Conservation (phyloP, 2,888 invertebrate genomes). For the Agriopis marginaria region DNA sequence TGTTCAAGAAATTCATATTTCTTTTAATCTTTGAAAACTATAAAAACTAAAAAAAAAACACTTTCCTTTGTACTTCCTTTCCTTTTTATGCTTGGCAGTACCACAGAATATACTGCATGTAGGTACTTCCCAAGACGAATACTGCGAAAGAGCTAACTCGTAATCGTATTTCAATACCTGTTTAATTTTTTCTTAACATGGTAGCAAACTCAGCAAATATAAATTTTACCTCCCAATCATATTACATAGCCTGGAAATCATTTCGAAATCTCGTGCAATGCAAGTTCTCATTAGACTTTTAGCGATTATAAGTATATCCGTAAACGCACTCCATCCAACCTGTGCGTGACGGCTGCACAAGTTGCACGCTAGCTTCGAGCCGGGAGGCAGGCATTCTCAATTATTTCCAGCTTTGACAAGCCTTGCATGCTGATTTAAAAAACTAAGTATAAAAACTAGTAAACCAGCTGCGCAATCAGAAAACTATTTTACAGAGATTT, state of each 20-base stretch:
- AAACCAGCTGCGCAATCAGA: slow-evolving; percentile 10
- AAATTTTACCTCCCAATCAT: neutral
- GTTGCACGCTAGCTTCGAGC: slow-evolving; percentile 22
- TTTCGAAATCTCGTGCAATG: slow-evolving; percentile 10
- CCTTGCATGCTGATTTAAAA: slow-evolving; percentile 68
- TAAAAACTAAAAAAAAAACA: no score
- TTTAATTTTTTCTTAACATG: no score
- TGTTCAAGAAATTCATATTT: no score
- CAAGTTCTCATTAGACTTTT: slow-evolving; percentile 21
- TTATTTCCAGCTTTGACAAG: slow-evolving; percentile 68
- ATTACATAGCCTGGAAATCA: neutral
- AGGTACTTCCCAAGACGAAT: no score
- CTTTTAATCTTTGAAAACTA: no score
- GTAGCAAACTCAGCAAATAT: no score
- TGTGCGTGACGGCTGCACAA: slow-evolving; percentile 24
- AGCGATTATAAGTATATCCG: slow-evolving; percentile 1
- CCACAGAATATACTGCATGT: no score
- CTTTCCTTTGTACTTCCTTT: no score
- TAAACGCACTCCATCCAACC: slow-evolving; percentile 25
- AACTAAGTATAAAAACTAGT: slow-evolving; percentile 31
- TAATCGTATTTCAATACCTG: no score
- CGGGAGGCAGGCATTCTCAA: slow-evolving; percentile 48
- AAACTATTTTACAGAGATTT: neutral
- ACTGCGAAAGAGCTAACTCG: no score
- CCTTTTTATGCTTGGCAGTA: no score